Base-by-base conservation (phyloP, 2,113 vertebrate species). In the Elanoides forficatus region DNA sequence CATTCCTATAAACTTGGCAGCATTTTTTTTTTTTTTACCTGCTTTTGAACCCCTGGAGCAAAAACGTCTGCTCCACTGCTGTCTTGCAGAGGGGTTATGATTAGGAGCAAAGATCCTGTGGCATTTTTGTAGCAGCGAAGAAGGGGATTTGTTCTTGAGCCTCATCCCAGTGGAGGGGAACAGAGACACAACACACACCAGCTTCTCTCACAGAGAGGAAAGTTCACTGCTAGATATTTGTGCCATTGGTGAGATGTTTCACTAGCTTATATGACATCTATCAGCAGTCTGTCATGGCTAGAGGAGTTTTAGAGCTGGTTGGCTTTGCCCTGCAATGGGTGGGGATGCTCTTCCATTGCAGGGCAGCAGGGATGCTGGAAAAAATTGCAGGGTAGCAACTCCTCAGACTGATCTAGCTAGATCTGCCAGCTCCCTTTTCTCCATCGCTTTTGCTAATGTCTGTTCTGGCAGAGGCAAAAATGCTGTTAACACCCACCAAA, bases 381-480 rank as follows among this genome's bases (percentile, higher is more conserved):
- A 43, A 3, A 62, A 8, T 3, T 19, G 13, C 13, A 10, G 26
- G 13, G 55, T n/a, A 48, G 20, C 19, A 82, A 0, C 6, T n/a
- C 38, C 70, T 71, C 47, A 56, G 12, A 14, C 7, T 30, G n/a
- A 42, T 58, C 27, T 42, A 65, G 21, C 13, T 19, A 27, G 11
- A 11, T 30, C 43, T 86, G 13, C 22, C 79, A 68, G 14, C 5
- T 80, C 23, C 21, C 7, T 56, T 81, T 72, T 40, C 34, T 73
- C 58, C 16, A 8, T 22, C n/a, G 5, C 6, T 84, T 78, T 38
- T 22, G 8, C 5, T n/a, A 26, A 30, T 19, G 26, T n/a, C 50
- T 53, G 5, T 30, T 88, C 55, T 70, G 55, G 32, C 23, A 67
- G 55, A 83, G 47, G 21, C 34, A 27, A 58, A 93, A 93, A 60